Evolutionary conservation across 2,888 invertebrate species (phyloP).

Genomic region (Pachliopta kotzebuea): DNA sequence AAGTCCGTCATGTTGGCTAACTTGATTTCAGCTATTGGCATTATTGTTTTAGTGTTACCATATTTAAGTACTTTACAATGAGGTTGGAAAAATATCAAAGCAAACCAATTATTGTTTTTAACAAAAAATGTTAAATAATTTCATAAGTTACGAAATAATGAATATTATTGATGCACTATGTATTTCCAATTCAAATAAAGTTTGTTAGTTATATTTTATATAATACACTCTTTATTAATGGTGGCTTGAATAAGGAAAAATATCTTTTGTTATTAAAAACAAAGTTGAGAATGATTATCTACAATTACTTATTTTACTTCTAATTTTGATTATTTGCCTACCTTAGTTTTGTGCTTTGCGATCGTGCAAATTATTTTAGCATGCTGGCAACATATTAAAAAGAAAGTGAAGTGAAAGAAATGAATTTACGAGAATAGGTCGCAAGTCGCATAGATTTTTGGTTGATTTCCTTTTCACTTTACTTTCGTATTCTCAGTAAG

Average conservation of each 20-base stretch:
- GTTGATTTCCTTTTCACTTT: slow-evolving; percentile 81
- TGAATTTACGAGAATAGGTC: slow-evolving; percentile 80
- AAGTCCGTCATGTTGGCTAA: slow-evolving; percentile 43
- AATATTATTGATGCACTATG: too few relatives aligned
- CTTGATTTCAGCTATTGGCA: slow-evolving; percentile 33
- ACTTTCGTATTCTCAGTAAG: slow-evolving; percentile 73
- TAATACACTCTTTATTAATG: too few relatives aligned
- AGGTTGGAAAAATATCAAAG: slow-evolving; percentile 1
- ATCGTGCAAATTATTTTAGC: slow-evolving; percentile 24
- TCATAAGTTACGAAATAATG: too few relatives aligned
- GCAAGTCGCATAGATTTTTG: slow-evolving; percentile 79
- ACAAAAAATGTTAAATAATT: too few relatives aligned
- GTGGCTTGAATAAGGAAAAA: too few relatives aligned
- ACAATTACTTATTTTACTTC: too few relatives aligned
- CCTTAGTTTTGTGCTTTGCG: background rate
- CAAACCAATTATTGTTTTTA: too few relatives aligned
- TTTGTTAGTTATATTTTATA: too few relatives aligned
- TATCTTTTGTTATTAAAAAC: too few relatives aligned
- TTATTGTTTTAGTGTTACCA: slow-evolving; percentile 30
- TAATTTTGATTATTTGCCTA: background rate
- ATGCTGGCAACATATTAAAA: slow-evolving; percentile 72
- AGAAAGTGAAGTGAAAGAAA: slow-evolving; percentile 79
- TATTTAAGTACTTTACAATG: slow-evolving; percentile 12
- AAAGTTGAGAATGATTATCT: too few relatives aligned
- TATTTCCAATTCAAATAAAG: too few relatives aligned